Conservation (phyloP, 2,113 vertebrate genomes). For the Notarius lentiginosus region DNA sequence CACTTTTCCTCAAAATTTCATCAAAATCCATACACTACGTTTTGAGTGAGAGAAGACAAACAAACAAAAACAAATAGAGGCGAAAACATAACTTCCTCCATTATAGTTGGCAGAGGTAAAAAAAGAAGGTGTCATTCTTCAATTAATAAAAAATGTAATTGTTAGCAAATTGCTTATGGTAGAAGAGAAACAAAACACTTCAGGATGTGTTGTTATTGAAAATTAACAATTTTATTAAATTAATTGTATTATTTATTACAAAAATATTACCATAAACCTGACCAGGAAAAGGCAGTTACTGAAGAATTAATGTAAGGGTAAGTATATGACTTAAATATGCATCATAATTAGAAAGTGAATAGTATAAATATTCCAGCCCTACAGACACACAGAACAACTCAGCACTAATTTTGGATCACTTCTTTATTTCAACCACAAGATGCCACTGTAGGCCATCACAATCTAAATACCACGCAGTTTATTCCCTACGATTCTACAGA, state of each 20-base stretch:
- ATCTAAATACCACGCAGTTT: not conserved
- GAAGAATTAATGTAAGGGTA: not conserved
- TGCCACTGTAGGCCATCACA: not conserved
- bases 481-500: not conserved
- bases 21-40: no score
- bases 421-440: constrained; percentile 17
- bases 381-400: not conserved
- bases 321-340: not conserved
- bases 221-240: not conserved
- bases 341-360: not conserved
- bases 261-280: not conserved
- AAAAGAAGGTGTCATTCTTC: not conserved
- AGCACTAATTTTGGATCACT: not conserved
- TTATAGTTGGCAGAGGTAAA: no score
- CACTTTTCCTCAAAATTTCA: no score
- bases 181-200: not conserved
- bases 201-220: not conserved
- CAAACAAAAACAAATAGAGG: no score
- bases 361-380: not conserved
- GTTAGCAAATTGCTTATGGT: not conserved
- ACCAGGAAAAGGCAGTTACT: not conserved
- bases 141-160: not conserved
- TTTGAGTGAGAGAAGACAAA: no score
- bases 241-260: not conserved
- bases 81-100: no score